phyloP scores from a whole-genome alignment of 2,888 invertebrate species.

The Polylopha cassiicola region DNA sequence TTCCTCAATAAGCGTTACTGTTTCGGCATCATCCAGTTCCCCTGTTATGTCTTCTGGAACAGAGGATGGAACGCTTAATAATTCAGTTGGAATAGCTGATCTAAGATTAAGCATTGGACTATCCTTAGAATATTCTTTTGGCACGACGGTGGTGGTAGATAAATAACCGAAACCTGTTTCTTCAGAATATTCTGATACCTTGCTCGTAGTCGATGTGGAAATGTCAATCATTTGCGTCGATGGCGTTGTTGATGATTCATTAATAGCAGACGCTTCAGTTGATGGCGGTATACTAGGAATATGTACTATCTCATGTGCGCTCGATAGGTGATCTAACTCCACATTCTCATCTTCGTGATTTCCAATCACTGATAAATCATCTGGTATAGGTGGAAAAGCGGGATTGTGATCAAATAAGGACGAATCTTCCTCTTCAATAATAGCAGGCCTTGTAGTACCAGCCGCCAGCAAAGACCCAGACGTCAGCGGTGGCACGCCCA shows the following conservation, averaged over 20 bases:
- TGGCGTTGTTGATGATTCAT: constrained; percentile 38
- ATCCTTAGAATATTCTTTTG: constrained; percentile 36
- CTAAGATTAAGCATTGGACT: constrained; percentile 56
- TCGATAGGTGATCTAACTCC: constrained; percentile 45
- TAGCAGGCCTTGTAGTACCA: constrained; percentile 48
- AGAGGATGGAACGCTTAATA: constrained; percentile 46
- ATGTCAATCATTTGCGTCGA: constrained; percentile 34
- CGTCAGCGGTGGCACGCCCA: constrained; percentile 39
- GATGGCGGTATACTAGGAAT: constrained; percentile 35
- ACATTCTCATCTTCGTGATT: constrained; percentile 64
- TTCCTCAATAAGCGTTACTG: constrained; percentile 23
- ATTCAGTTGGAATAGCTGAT: constrained; percentile 61
- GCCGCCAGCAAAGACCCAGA: constrained; percentile 34
- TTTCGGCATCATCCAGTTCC: constrained; percentile 40
- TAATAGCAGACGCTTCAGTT: constrained; percentile 32
- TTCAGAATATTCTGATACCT: constrained; percentile 32
- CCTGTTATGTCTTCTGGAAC: constrained; percentile 44
- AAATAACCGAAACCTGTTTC: constrained; percentile 31
- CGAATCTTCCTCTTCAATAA: constrained; percentile 62
- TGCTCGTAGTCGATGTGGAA: constrained; percentile 26
- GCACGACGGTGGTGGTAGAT: constrained; percentile 33
- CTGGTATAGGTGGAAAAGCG: constrained; percentile 67
- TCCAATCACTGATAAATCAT: constrained; percentile 58
- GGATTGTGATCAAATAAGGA: constrained; percentile 61
- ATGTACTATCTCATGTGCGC: constrained; percentile 38